These are phyloP conservation scores for Alca torda DNA, from an alignment of 2,797 vertebrate species.

Conservation along the genomic window DNA sequence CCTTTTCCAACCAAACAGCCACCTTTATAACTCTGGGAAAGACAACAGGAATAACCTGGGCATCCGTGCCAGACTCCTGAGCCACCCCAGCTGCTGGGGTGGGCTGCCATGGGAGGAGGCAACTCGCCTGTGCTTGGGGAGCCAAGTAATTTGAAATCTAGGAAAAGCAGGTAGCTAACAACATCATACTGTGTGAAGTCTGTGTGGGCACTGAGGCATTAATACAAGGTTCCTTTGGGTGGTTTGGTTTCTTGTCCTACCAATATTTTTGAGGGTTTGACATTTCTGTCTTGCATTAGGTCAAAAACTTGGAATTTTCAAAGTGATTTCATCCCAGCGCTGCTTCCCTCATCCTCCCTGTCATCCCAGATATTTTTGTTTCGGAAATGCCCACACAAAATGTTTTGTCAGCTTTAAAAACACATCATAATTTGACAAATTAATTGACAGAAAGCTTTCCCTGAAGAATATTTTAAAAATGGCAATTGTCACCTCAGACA, in stretches of 20 bases:
- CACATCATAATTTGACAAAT: background rate
- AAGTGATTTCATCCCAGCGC: background rate
- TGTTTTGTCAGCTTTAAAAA: background rate
- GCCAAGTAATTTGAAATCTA: background rate
- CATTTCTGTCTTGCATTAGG: background rate
- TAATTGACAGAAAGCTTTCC: background rate
- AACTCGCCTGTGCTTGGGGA: background rate
- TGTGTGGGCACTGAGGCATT: background rate
- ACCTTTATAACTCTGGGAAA: background rate
- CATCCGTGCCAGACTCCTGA: background rate
- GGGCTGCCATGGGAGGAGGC: background rate
- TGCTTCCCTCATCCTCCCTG: background rate
- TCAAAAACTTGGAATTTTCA: background rate
- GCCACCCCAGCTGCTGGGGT: background rate
- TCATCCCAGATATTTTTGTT: background rate
- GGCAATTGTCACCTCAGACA: background rate
- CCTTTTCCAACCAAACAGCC: background rate
- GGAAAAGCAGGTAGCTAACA: background rate
- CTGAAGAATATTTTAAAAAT: background rate
- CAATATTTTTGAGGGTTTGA: background rate
- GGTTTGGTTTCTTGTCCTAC: background rate
- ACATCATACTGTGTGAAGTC: fast-evolving
- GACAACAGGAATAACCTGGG: background rate
- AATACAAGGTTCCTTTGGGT: background rate
- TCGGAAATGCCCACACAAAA: background rate